Conservation (phyloP, 2,113 vertebrate species). For the Calypte anna region DNA sequence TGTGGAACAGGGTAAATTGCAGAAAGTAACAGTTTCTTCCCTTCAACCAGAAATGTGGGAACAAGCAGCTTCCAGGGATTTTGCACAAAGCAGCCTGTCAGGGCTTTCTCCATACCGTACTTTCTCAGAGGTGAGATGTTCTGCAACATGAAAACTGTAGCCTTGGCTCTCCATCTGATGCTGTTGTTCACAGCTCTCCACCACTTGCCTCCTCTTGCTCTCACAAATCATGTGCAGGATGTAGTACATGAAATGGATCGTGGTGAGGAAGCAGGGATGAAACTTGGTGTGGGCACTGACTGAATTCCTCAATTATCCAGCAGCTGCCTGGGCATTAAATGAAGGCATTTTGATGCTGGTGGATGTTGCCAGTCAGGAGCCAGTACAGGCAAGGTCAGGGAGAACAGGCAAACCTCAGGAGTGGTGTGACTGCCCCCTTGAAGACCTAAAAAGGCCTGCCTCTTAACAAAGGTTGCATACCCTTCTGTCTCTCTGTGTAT, state of each 20-base stretch:
- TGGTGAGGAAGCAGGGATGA: background rate
- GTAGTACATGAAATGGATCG: background rate
- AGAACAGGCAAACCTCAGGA: background rate
- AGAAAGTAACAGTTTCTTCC: background rate
- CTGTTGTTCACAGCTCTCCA: background rate
- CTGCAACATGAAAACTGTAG: rapidly evolving
- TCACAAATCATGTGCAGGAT: rapidly evolving
- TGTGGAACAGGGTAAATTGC: background rate
- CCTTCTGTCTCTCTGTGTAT: background rate
- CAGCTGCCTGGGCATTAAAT: background rate
- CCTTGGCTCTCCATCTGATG: background rate
- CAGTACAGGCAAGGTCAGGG: background rate
- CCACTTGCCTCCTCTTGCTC: background rate
- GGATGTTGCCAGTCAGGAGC: background rate
- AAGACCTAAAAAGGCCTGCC: background rate
- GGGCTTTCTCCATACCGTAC: rapidly evolving
- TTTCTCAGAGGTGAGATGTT: background rate
- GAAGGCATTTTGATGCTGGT: background rate
- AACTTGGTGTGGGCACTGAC: rapidly evolving
- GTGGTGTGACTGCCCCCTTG: background rate
- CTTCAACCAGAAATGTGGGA: background rate
- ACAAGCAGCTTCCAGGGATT: background rate
- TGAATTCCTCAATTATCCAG: background rate
- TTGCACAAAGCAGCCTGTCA: background rate
- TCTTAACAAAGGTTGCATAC: rapidly evolving